Conservation (phyloP, 1,140 invertebrate species). For the Yoshiicerus persimilis region DNA sequence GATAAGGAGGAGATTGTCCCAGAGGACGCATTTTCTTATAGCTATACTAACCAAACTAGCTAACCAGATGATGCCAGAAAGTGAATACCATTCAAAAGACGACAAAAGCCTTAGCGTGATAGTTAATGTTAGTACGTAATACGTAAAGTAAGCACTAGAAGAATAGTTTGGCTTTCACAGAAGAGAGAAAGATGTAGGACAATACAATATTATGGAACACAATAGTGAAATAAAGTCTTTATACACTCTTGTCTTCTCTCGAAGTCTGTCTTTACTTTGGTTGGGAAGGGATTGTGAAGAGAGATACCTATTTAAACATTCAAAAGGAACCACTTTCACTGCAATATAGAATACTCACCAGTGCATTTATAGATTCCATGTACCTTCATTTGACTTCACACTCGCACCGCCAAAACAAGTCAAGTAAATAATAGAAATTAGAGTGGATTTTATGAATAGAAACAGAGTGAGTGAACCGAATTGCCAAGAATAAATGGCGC, state of each 20-base stretch:
- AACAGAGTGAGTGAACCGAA: background rate
- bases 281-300: background rate
- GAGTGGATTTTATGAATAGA: background rate
- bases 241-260: background rate
- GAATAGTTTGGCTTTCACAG: background rate
- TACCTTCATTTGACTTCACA: too few species aligned
- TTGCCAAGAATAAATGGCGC: background rate
- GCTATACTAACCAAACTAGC: background rate
- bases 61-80: background rate
- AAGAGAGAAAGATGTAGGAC: background rate
- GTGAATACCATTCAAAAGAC: background rate
- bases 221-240: background rate
- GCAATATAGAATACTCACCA: background rate
- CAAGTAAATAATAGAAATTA: background rate
- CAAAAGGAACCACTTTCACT: background rate
- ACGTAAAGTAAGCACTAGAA: background rate
- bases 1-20: background rate
- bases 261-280: too few species aligned
- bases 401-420: background rate
- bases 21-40: background rate
- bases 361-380: background rate
- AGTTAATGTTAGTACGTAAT: background rate
- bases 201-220: background rate
- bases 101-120: background rate
- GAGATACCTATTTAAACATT: background rate